Conservation (phyloP, 2,888 invertebrate species). For the Camptogramma bilineatum region DNA sequence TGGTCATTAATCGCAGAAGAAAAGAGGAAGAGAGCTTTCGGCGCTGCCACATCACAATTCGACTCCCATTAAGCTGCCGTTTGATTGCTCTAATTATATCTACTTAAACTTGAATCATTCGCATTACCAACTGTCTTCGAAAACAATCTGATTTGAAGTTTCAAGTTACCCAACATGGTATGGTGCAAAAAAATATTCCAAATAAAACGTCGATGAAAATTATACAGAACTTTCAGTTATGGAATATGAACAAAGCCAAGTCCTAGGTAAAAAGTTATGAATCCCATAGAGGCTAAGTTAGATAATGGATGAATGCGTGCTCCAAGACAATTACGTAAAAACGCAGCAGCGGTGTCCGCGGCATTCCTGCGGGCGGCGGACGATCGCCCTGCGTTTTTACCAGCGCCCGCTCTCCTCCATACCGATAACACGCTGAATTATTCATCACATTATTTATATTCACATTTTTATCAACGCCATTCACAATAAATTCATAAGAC, state of each 20-base stretch:
- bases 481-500: constrained; percentile 81
- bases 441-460: constrained; percentile 83
- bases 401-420: constrained; percentile 68
- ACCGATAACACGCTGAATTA: constrained; percentile 85
- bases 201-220: constrained; percentile 34
- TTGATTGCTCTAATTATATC: constrained; percentile 31
- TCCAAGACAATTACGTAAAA: constrained; percentile 82
- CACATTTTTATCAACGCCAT: constrained; percentile 85
- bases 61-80: constrained; percentile 25
- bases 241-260: constrained; percentile 45
- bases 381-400: constrained; percentile 70
- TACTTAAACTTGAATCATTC: constrained; percentile 11
- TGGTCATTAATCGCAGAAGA: constrained; percentile 37
- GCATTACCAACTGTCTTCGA: constrained; percentile 24
- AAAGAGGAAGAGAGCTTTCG: constrained; percentile 30
- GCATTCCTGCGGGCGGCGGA: constrained; percentile 74
- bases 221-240: constrained; percentile 45
- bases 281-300: constrained; percentile 54
- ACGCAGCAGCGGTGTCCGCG: constrained; percentile 68
- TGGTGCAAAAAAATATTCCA: constrained; percentile 23
- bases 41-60: constrained; percentile 16
- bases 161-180: constrained; percentile 30
- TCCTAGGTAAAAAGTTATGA: constrained; percentile 48
- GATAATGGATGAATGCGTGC: constrained; percentile 84
- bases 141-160: constrained; percentile 30